A percentile compares a stretch with the other conserved stretches of the same genome.
Evolutionary conservation across 2,888 invertebrate genomes (phyloP).

Genomic region (Hypselothyrea guttata): DNA sequence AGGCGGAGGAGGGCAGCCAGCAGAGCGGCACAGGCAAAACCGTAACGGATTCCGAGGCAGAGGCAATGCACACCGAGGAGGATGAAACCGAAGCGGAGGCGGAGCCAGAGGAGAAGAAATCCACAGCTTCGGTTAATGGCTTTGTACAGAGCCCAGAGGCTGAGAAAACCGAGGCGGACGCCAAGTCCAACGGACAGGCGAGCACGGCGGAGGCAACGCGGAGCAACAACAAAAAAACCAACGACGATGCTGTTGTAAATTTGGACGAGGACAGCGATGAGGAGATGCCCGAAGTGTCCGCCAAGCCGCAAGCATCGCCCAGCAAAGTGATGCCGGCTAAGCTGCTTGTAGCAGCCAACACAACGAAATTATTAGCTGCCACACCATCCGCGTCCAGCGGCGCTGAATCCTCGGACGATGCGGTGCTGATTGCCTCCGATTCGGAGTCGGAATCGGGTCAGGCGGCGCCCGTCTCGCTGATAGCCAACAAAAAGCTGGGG

Average conservation of each 20-base stretch:
- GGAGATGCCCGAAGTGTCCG: constrained; percentile 52
- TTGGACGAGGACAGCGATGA: constrained; percentile 79
- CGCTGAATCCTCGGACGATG: constrained; percentile 77
- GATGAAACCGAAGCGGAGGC: constrained; percentile 13
- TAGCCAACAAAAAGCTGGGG: constrained; percentile 33
- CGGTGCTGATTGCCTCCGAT: constrained; percentile 80
- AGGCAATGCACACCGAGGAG: constrained; percentile 40
- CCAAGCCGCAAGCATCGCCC: constrained; percentile 10
- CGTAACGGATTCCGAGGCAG: constrained; percentile 41
- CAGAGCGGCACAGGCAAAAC: constrained; percentile 57
- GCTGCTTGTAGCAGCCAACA: neutral
- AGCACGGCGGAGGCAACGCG: constrained; percentile 37
- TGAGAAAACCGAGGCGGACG: constrained; percentile 12
- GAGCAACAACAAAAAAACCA: constrained; percentile 25
- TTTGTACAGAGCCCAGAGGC: constrained; percentile 46
- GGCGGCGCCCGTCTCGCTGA: constrained; percentile 23
- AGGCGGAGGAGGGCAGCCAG: constrained; percentile 50
- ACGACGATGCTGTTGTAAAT: constrained; percentile 64
- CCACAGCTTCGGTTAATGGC: constrained; percentile 53
- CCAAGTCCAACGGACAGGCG: constrained; percentile 62
- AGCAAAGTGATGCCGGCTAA: constrained; percentile 30
- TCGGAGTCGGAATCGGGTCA: constrained; percentile 69
- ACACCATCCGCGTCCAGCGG: constrained; percentile 39
- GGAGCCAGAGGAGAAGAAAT: constrained; percentile 34
- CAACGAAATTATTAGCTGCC: neutral